Conservation (phyloP, 2,888 invertebrate species). For the Colletes collaris region DNA sequence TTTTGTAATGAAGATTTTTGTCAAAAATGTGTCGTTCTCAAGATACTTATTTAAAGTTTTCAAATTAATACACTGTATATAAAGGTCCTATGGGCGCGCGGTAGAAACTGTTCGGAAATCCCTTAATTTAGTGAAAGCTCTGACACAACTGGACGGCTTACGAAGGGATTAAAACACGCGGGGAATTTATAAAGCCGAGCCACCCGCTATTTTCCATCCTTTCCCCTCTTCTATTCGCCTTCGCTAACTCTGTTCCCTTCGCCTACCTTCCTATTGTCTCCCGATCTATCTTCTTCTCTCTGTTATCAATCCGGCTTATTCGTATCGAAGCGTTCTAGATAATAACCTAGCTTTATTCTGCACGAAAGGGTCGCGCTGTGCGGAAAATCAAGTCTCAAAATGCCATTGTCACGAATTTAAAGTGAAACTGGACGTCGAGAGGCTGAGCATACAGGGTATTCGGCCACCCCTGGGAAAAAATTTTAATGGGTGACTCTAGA, state of each 20-base stretch:
- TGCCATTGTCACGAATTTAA: not conserved
- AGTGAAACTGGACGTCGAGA: not conserved
- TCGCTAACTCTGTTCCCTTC: conserved; percentile 21
- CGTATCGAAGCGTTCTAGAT: conserved; percentile 9
- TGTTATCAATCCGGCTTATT: conserved; percentile 15
- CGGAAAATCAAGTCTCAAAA: not conserved
- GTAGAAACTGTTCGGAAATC: conserved; percentile 54
- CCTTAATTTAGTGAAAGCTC: conserved; percentile 70
- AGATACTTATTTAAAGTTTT: too few species aligned
- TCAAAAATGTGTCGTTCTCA: too few species aligned
- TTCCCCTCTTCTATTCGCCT: conserved; percentile 18
- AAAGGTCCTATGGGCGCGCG: conserved; percentile 12
- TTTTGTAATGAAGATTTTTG: too few species aligned
- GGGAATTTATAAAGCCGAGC: conserved; percentile 67
- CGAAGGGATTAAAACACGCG: conserved; percentile 65
- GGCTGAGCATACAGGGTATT: too few species aligned
- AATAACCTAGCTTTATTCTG: not conserved
- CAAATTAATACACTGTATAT: not conserved
- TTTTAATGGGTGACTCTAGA: too few species aligned
- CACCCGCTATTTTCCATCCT: conserved; percentile 40
- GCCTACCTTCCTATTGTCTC: not conserved
- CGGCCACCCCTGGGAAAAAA: too few species aligned
- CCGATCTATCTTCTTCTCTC: not conserved
- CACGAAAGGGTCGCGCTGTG: not conserved
- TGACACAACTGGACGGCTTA: conserved; percentile 63